Evolutionary conservation across 2,888 invertebrate species (phyloP).

Genomic region (Dendrolimus houi): DNA sequence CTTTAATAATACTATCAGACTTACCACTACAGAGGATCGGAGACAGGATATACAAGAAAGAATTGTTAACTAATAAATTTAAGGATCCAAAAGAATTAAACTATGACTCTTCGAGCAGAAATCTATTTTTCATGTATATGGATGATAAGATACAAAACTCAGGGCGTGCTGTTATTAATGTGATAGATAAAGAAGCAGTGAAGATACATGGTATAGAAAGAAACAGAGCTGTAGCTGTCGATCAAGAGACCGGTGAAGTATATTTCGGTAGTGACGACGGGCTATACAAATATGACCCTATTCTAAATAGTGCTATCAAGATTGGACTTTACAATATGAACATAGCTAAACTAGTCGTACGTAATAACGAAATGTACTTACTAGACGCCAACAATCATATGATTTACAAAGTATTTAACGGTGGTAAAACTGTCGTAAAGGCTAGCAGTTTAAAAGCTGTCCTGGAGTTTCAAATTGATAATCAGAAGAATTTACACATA

Average conservation of each 20-base stretch:
- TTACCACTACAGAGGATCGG: constrained; percentile 49
- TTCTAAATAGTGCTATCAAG: constrained; percentile 37
- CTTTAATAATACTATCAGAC: constrained; percentile 41
- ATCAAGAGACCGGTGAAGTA: constrained; percentile 48
- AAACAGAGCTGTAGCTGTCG: constrained; percentile 59
- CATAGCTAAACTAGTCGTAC: constrained; percentile 51
- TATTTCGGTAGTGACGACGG: constrained; percentile 64
- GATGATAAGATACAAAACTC: constrained; percentile 53
- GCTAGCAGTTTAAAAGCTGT: constrained; percentile 44
- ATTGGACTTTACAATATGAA: constrained; percentile 59
- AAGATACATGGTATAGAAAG: constrained; percentile 50
- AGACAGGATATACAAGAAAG: constrained; percentile 46
- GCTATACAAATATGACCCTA: constrained; percentile 51
- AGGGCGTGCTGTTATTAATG: constrained; percentile 49
- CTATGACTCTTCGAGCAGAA: constrained; percentile 57
- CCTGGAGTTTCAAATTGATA: constrained; percentile 56
- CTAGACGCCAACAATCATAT: constrained; percentile 58
- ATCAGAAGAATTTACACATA: constrained; percentile 45
- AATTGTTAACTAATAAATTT: constrained; percentile 43
- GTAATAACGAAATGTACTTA: constrained; percentile 54
- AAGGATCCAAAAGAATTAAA: constrained; percentile 49
- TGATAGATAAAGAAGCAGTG: constrained; percentile 41
- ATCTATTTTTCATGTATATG: constrained; percentile 64
- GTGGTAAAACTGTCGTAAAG: constrained; percentile 31
- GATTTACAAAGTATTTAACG: constrained; percentile 50